Conservation (phyloP, 2,113 vertebrate species). For the Alethe diademata region DNA sequence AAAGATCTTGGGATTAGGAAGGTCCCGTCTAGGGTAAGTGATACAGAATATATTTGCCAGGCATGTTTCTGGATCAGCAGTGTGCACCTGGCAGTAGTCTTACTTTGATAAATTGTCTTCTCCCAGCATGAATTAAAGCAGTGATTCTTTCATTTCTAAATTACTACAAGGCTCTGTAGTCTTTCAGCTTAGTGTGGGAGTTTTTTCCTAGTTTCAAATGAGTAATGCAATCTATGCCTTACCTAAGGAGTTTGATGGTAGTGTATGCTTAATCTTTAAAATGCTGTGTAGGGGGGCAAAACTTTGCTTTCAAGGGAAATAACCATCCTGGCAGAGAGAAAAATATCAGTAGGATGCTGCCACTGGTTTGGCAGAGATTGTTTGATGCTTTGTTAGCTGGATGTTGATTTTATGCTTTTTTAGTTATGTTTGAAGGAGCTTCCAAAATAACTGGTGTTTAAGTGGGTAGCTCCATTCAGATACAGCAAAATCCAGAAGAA, state of each 20-base stretch:
- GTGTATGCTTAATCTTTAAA: neutral
- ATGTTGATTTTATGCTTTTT: neutral
- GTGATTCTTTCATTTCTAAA: conserved; percentile 14
- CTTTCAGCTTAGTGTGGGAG: neutral
- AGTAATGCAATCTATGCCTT: neutral
- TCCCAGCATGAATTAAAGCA: neutral
- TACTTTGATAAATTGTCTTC: conserved; percentile 16
- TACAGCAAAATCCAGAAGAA: neutral
- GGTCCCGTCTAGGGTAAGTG: neutral
- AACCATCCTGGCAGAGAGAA: neutral
- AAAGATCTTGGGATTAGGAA: neutral
- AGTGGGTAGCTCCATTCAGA: neutral
- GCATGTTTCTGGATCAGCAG: neutral
- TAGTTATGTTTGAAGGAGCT: neutral
- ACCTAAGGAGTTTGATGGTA: neutral
- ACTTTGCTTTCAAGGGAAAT: neutral
- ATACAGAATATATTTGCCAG: neutral
- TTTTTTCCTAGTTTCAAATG: neutral
- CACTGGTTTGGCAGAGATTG: neutral
- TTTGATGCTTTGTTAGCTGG: neutral
- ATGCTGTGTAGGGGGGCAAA: neutral
- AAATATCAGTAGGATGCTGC: neutral
- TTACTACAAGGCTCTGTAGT: neutral
- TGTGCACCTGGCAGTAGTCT: conserved; percentile 1
- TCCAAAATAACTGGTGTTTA: neutral